Conservation (phyloP, 2,797 vertebrate genomes). For the Thunnus albacares region DNA sequence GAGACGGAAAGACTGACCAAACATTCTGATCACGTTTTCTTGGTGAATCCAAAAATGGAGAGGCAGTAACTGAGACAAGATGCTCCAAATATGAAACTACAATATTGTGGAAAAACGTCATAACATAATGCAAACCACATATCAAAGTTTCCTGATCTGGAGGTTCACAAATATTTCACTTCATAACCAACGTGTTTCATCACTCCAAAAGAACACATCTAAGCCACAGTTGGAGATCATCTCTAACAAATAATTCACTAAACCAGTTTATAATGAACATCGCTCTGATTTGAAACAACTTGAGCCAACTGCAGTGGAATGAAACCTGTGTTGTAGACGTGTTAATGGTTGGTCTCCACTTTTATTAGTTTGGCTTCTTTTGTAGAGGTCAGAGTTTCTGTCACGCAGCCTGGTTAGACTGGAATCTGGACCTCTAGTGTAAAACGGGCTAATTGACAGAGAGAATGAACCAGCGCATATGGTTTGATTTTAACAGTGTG, state of each 20-base stretch:
- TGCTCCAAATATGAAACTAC: conserved; percentile 53
- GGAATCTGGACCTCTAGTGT: conserved; percentile 78
- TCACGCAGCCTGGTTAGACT: conserved; percentile 78
- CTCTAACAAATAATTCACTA: conserved; percentile 17
- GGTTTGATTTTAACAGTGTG: conserved; percentile 87
- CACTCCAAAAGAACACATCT: conserved; percentile 23
- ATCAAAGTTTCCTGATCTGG: conserved; percentile 21
- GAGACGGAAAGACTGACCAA: conserved; percentile 6
- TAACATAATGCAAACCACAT: conserved; percentile 47
- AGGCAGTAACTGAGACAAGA: conserved; percentile 53
- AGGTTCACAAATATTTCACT: conserved; percentile 37
- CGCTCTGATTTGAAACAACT: conserved; percentile 45
- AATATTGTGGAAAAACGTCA: conserved; percentile 43
- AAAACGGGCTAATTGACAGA: conserved; percentile 81
- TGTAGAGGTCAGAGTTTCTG: conserved; percentile 80
- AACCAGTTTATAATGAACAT: conserved; percentile 18
- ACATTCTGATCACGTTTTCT: conserved; percentile 25
- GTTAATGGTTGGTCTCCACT: conserved; percentile 74
- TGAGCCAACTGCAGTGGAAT: conserved; percentile 47
- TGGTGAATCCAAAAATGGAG: conserved; percentile 30
- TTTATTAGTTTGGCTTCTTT: conserved; percentile 76
- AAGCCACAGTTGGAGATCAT: conserved; percentile 17
- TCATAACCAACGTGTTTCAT: conserved; percentile 37
- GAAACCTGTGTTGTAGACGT: conserved; percentile 67
- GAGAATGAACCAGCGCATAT: conserved; percentile 82